A percentile compares a stretch with the other conserved stretches of the same genome.
These are phyloP conservation scores for Nezara viridula DNA, from an alignment of 2,888 invertebrate species.

Conservation along the genomic window DNA sequence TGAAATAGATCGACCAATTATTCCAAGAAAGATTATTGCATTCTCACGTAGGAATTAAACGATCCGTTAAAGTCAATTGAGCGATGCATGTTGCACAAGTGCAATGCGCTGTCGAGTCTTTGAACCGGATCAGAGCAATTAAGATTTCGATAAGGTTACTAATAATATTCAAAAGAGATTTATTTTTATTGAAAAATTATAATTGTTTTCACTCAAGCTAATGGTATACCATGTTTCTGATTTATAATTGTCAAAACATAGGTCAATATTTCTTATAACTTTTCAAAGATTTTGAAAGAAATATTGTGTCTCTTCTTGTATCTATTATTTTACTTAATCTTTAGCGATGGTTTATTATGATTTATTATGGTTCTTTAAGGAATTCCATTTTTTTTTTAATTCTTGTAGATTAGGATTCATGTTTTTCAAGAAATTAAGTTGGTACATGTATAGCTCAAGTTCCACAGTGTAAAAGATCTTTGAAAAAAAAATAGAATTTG, in stretches of 20 bases:
- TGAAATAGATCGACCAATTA: not conserved
- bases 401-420: too few species aligned
- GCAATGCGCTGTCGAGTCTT: not conserved
- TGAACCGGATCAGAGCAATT: not conserved
- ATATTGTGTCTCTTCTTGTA: too few species aligned
- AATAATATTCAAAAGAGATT: not conserved
- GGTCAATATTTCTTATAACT: too few species aligned
- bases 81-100: not conserved
- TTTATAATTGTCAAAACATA: not conserved
- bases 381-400: too few species aligned
- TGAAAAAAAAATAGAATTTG: too few species aligned
- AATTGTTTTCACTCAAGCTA: not conserved
- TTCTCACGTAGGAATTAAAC: not conserved
- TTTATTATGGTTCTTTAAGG: too few species aligned
- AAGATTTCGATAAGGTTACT: not conserved
- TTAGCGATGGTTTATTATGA: too few species aligned
- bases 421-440: too few species aligned
- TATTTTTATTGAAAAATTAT: not conserved
- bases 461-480: too few species aligned
- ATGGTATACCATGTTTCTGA: not conserved
- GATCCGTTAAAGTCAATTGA: conserved; percentile 11
- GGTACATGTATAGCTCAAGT: too few species aligned
- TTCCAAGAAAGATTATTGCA: not conserved
- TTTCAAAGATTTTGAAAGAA: too few species aligned
- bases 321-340: too few species aligned